A percentile compares a stretch with the other conserved stretches of the same genome.
phyloP scores from a whole-genome alignment of 1,140 invertebrate genomes.

The Agrilus planipennis region DNA sequence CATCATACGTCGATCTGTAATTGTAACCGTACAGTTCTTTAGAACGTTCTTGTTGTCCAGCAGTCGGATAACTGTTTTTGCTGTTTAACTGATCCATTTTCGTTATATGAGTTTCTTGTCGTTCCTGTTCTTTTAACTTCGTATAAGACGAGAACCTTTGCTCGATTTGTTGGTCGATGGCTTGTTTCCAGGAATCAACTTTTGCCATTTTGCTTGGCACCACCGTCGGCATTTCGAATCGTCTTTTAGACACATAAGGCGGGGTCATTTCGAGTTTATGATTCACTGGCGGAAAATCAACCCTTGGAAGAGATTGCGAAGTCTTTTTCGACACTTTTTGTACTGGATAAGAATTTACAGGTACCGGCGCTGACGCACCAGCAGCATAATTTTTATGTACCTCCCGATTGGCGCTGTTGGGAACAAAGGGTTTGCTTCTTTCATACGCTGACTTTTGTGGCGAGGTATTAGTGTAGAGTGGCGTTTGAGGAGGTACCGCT shows the following conservation, averaged over 20 bases:
- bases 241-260: constrained; percentile 7
- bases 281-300: constrained; percentile 18
- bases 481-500: no score
- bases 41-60: constrained; percentile 12
- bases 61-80: no score
- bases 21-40: constrained; percentile 13
- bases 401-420: no score
- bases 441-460: no score
- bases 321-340: constrained; percentile 3
- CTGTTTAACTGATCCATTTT: constrained; percentile 2
- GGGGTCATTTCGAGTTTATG: constrained; percentile 10
- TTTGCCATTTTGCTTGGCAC: constrained; percentile 37
- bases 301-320: constrained; percentile 13
- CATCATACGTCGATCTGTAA: constrained; percentile 9
- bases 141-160: constrained; percentile 35
- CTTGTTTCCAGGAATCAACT: constrained; percentile 36
- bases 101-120: constrained; percentile 18
- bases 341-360: neutral
- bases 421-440: no score
- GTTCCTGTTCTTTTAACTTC: constrained; percentile 11
- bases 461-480: no score
- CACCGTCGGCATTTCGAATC: constrained; percentile 20
- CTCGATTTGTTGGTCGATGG: constrained; percentile 43
- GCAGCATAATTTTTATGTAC: no score
- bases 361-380: neutral